Evolutionary conservation across 2,797 vertebrate genomes (phyloP), one percentile per base, ranked within the genome.

Genomic region (Sparus aurata): DNA sequence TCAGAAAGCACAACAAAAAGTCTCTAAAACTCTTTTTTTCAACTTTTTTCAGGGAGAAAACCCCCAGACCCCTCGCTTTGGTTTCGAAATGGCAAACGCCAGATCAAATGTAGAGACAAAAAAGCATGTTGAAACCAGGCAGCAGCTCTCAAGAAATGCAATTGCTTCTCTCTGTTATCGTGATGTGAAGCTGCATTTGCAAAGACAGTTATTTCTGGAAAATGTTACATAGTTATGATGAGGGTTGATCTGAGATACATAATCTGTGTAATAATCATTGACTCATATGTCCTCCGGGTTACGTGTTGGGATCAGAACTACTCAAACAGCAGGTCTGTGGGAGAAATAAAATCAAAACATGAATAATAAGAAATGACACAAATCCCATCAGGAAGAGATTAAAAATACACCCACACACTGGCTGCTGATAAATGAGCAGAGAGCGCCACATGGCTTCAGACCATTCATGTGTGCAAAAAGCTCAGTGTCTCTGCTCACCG

Each of bases 241-340:
- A 55, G 25, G 47, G 15, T 49, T 46, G 27, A 18, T 27, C 12
- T 38, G 25, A 95, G 81, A 94, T 94, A 94, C 15, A 38, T 49
- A 22, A 22, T 23, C 46, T 7, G 22, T 16, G 0, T 46, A 18
- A 58, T 49, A 30, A 58, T 30, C n/a, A 55, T 0, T 38, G 45
- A 38, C 38, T 65, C n/a, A 38, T 10, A 16, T 25, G 23, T 7
- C 43, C 50, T 64, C 27, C 38, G 27, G 52, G 57, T 55, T 23
- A 25, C 12, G 15, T 38, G 45, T 34, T 65, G 38, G 3, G 0
- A 47, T 74, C 30, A 57, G n/a, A 34, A 22, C 54, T 50, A 64
- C 61, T 80, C 27, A 57, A 49, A 43, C 15, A 63, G 34, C 38
- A 71, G 69, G 34, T 63, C 13, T 22, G 16, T 52, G 64, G 55